A percentile compares a stretch with the other conserved stretches of the same genome.
These are phyloP conservation scores for Platypus cylindrus DNA, from an alignment of 2,888 invertebrate genomes.

Conservation along the genomic window DNA sequence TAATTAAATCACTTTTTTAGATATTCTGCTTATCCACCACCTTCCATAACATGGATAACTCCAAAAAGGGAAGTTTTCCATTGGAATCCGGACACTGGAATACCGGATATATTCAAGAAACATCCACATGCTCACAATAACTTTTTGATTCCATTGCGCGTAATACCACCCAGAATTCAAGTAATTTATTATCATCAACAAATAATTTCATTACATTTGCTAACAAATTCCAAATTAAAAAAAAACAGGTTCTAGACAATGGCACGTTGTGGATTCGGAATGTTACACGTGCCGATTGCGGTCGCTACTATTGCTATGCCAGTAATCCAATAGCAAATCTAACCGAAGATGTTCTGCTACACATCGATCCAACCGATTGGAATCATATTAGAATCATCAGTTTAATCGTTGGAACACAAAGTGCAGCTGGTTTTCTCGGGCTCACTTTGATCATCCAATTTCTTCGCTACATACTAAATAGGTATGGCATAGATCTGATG, in stretches of 20 bases:
- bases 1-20: slow-evolving; percentile 3
- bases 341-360: slow-evolving; percentile 60
- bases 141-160: slow-evolving; percentile 32
- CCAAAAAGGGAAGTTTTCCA: slow-evolving; percentile 59
- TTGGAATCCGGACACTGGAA: slow-evolving; percentile 61
- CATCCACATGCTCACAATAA: slow-evolving; percentile 51
- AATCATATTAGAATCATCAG: slow-evolving; percentile 74
- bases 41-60: slow-evolving; percentile 78
- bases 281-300: slow-evolving; percentile 67
- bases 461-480: slow-evolving; percentile 53
- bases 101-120: slow-evolving; percentile 52
- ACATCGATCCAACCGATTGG: slow-evolving; percentile 77
- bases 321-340: slow-evolving; percentile 72
- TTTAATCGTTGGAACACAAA: slow-evolving; percentile 65
- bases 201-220: slow-evolving; percentile 28
- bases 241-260: slow-evolving; percentile 43
- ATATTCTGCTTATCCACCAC: slow-evolving; percentile 55
- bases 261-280: slow-evolving; percentile 30
- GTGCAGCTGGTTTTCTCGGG: slow-evolving; percentile 67
- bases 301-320: slow-evolving; percentile 75
- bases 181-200: too few species aligned
- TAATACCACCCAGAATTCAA: slow-evolving; percentile 45
- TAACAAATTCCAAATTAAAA: neutral
- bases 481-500: slow-evolving; percentile 41
- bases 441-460: slow-evolving; percentile 70